These are phyloP conservation scores for Chironomus striatipennis DNA, from an alignment of 1,140 invertebrate species.

Conservation along the genomic window DNA sequence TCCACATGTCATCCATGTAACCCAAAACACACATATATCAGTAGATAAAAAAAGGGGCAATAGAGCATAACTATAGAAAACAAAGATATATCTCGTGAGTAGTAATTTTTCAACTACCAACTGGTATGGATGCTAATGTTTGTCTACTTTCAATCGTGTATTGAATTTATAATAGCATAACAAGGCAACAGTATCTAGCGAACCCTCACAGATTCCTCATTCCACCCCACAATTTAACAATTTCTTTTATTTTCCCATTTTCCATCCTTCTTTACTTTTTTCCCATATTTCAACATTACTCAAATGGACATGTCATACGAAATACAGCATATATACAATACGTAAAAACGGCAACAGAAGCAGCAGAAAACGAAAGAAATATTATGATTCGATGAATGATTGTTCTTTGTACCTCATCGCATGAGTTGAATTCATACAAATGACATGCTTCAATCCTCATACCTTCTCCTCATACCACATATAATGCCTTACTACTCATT, in stretches of 20 bases:
- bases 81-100: background rate
- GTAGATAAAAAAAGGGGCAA: too few species aligned
- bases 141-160: constrained; percentile 19
- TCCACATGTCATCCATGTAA: too few species aligned
- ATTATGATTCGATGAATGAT: constrained; percentile 23
- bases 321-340: too few species aligned
- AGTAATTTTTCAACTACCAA: background rate
- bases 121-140: constrained; percentile 4
- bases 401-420: constrained; percentile 5
- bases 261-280: too few species aligned
- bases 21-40: too few species aligned
- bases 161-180: constrained; percentile 17
- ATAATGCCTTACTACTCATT: too few species aligned
- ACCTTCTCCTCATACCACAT: background rate
- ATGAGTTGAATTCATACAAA: constrained; percentile 1
- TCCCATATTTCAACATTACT: background rate
- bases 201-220: too few species aligned
- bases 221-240: too few species aligned
- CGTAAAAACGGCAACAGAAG: background rate
- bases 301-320: background rate
- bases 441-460: constrained; percentile 4
- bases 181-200: background rate
- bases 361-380: background rate
- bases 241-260: too few species aligned
- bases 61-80: too few species aligned